Evolutionary conservation across 1,140 invertebrate genomes (phyloP).

Genomic region (Campoletis sonorensis): DNA sequence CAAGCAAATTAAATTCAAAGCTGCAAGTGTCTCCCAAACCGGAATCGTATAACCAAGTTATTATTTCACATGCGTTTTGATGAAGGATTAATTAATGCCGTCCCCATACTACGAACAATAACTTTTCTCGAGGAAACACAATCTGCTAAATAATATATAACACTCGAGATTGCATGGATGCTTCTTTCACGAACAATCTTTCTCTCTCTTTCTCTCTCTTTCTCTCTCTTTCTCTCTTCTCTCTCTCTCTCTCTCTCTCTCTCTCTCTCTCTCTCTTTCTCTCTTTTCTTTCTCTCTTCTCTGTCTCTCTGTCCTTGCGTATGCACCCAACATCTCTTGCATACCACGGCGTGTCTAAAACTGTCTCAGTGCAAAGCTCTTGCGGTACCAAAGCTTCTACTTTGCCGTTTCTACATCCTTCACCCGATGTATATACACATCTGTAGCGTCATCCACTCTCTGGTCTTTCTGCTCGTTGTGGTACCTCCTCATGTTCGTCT

Average conservation of each 20-base stretch:
- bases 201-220: constrained; percentile 53
- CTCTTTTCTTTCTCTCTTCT: constrained; percentile 51
- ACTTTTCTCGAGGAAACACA: neutral
- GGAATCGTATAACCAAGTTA: no score
- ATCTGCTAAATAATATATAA: neutral
- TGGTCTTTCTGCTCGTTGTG: neutral
- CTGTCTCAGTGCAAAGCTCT: neutral
- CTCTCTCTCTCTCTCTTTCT: constrained; percentile 53
- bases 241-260: constrained; percentile 52
- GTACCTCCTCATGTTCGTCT: neutral
- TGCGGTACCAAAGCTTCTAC: constrained; percentile 27
- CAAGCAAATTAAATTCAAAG: no score
- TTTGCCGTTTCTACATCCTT: constrained; percentile 30
- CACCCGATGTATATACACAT: neutral
- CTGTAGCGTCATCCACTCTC: constrained; percentile 10
- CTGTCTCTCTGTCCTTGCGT: constrained; percentile 51
- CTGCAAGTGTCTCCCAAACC: no score
- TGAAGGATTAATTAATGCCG: neutral
- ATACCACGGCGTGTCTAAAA: constrained; percentile 14
- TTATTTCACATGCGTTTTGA: no score
- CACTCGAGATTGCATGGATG: neutral
- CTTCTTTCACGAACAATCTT: constrained; percentile 42
- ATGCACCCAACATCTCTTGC: constrained; percentile 12
- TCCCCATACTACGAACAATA: neutral
- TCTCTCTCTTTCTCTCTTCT: constrained; percentile 53